These are phyloP conservation scores for Celastrina argiolus DNA, from an alignment of 2,888 invertebrate species.

Conservation along the genomic window DNA sequence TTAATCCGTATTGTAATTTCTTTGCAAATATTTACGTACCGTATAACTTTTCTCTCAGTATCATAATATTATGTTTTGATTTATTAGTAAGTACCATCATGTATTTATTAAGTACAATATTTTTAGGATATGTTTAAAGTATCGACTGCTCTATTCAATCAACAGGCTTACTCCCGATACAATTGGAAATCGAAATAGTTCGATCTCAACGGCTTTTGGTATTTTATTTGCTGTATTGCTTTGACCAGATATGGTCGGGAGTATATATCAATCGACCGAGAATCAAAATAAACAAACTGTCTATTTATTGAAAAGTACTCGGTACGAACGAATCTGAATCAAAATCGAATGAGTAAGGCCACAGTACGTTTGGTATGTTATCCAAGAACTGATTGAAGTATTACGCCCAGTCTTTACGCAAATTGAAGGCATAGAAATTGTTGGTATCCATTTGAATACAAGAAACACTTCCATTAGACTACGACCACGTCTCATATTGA, in stretches of 20 bases:
- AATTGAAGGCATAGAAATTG: background rate
- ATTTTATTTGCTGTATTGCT: too few species aligned
- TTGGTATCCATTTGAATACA: background rate
- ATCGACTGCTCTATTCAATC: too few species aligned
- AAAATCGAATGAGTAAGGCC: too few species aligned
- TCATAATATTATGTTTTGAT: background rate
- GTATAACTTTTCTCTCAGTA: background rate
- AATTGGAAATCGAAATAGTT: too few species aligned
- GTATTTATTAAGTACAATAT: background rate
- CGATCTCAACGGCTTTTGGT: too few species aligned
- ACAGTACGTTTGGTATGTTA: background rate
- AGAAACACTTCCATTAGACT: constrained; percentile 17
- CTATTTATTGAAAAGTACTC: too few species aligned
- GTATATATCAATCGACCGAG: too few species aligned
- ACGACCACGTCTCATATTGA: constrained; percentile 41
- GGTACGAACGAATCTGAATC: too few species aligned
- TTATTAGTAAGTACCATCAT: background rate
- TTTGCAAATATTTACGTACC: constrained; percentile 18
- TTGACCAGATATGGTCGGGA: too few species aligned
- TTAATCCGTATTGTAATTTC: constrained; percentile 9
- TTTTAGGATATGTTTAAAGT: too few species aligned
- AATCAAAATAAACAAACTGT: too few species aligned
- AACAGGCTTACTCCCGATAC: too few species aligned
- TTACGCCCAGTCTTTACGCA: background rate
- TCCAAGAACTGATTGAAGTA: background rate